phyloP scores from a whole-genome alignment of 2,797 vertebrate genomes.

The Halcyon badia region DNA sequence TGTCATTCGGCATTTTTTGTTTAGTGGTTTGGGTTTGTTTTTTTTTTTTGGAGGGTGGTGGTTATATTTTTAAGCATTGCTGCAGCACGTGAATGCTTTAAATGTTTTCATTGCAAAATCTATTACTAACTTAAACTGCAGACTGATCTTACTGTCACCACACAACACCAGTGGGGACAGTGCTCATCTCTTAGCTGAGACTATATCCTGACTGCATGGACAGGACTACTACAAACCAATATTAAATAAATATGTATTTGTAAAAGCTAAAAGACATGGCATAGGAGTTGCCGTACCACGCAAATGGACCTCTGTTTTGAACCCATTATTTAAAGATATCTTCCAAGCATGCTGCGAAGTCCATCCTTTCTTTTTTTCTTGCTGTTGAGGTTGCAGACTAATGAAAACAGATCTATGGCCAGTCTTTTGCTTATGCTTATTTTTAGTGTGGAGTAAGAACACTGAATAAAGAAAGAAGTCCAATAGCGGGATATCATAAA shows the following conservation, averaged over 20 bases:
- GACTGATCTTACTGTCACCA: not conserved
- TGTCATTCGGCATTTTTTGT: not conserved
- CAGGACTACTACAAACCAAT: not conserved
- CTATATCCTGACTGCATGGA: not conserved
- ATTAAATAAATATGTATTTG: not conserved
- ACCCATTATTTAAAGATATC: not conserved
- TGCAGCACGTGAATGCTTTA: not conserved
- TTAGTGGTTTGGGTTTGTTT: too few relatives aligned
- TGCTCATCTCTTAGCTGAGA: not conserved
- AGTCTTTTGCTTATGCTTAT: not conserved
- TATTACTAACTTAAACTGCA: not conserved
- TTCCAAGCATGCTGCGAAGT: not conserved
- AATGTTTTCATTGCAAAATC: not conserved
- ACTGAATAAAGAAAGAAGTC: not conserved
- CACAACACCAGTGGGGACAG: not conserved
- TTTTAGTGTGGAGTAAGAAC: slow-evolving; percentile 1
- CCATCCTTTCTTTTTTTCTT: not conserved
- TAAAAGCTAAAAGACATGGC: not conserved
- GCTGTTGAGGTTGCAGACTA: not conserved
- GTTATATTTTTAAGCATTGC: not conserved
- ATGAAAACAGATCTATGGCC: not conserved
- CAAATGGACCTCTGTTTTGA: not conserved
- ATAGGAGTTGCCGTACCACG: not conserved
- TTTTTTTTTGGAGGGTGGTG: not conserved
- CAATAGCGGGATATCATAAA: not conserved